These are phyloP conservation scores for Polyploca ridens DNA, from an alignment of 2,888 invertebrate genomes.

Conservation along the genomic window DNA sequence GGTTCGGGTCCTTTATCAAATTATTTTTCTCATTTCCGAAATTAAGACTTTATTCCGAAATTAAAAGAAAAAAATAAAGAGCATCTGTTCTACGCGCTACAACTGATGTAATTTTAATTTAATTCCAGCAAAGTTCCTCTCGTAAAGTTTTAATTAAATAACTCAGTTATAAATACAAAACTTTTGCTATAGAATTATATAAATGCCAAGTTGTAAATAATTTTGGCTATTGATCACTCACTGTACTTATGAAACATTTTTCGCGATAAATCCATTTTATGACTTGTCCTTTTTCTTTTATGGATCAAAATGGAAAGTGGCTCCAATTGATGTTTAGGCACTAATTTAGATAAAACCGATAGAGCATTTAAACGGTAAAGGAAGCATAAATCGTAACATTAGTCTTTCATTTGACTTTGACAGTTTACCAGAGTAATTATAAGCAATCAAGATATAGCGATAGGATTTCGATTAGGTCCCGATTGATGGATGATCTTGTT, in stretches of 20 bases:
- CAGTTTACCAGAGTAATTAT: constrained; percentile 1
- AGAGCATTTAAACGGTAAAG: constrained; percentile 5
- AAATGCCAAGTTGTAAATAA: neutral
- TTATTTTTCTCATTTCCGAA: neutral
- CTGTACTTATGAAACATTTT: neutral
- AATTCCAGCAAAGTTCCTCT: neutral
- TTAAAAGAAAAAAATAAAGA: neutral
- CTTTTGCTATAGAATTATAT: neutral
- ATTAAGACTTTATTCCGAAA: neutral
- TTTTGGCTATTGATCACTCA: neutral
- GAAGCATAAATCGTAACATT: neutral
- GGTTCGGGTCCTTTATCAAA: neutral
- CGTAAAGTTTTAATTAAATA: constrained; percentile 1
- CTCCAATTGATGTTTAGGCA: constrained; percentile 22
- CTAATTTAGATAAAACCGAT: constrained; percentile 39
- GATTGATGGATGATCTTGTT: neutral
- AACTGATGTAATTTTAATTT: constrained; percentile 2
- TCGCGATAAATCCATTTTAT: neutral
- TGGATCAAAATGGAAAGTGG: constrained; percentile 18
- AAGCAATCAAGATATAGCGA: neutral
- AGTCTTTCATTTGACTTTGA: constrained; percentile 8
- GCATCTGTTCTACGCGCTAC: neutral
- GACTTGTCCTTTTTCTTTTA: neutral
- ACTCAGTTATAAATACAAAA: neutral
- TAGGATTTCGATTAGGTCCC: neutral